Percentiles rank a stretch among this genome's conserved stretches.
phyloP scores from a whole-genome alignment of 2,113 vertebrate genomes.

The Ameiurus melas region DNA sequence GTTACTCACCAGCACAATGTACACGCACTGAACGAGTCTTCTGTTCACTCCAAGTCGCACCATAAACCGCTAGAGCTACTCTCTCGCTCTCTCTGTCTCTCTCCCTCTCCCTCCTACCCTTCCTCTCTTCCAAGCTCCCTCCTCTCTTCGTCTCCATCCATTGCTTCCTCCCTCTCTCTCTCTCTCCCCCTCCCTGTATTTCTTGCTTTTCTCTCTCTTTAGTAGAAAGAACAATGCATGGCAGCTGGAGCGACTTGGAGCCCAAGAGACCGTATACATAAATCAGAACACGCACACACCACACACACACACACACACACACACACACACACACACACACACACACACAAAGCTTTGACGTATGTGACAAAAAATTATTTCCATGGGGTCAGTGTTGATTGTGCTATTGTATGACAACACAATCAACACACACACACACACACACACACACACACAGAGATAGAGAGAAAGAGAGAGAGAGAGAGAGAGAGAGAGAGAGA shows the following conservation, averaged over 20 bases:
- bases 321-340: too few relatives aligned
- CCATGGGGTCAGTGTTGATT: background rate
- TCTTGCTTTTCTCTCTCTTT: conserved; percentile 44
- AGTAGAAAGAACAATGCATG: conserved; percentile 54
- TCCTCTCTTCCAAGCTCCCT: conserved; percentile 40
- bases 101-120: conserved; percentile 34
- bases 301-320: too few relatives aligned
- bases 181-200: conserved; percentile 19
- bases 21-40: background rate
- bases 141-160: conserved; percentile 27
- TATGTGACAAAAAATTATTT: background rate
- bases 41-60: conserved; percentile 26
- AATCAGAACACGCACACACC: conserved; percentile 32
- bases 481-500: too few relatives aligned
- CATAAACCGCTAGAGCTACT: conserved; percentile 39
- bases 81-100: background rate
- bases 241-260: conserved; percentile 35
- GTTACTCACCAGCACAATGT: conserved; percentile 34
- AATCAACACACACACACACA: conserved; percentile 29
- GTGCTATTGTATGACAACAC: conserved; percentile 16
- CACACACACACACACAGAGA: conserved; percentile 17
- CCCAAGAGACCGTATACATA: conserved; percentile 32
- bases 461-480: too few relatives aligned
- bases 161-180: conserved; percentile 11
- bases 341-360: background rate